Evolutionary conservation across 2,113 vertebrate species (phyloP).

Genomic region (Hippocampus abdominalis): DNA sequence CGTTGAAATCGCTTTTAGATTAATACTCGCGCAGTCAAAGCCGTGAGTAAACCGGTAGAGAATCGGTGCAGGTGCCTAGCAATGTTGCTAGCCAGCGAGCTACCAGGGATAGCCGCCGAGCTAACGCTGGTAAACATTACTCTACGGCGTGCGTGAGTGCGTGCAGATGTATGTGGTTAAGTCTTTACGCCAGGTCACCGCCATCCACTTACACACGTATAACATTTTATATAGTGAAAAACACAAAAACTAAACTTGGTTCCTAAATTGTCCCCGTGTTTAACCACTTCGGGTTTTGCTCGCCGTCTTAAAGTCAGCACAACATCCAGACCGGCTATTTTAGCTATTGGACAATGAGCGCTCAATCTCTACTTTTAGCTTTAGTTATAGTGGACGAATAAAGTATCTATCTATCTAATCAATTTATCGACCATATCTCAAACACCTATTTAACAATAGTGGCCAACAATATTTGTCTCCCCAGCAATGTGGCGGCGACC

Average conservation of each 20-base stretch:
- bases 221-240: neutral
- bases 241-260: neutral
- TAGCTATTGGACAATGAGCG: no score
- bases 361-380: no score
- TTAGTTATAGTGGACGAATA: no score
- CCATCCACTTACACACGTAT: neutral
- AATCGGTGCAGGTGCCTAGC: neutral
- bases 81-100: constrained; percentile 3
- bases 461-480: no score
- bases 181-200: neutral
- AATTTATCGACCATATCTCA: no score
- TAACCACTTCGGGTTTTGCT: neutral
- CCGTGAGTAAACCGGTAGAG: neutral
- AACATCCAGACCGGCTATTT: no score
- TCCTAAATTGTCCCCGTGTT: no score
- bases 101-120: neutral
- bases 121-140: constrained; percentile 33
- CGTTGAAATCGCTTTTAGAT: neutral
- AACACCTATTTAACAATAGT: no score
- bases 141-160: neutral
- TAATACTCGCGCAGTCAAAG: neutral
- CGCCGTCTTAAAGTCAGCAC: neutral
- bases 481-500: no score
- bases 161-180: neutral
- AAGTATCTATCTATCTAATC: no score